Base-by-base conservation (phyloP, 2,797 vertebrate genomes). In the Poeciliopsis paucimaculata region DNA sequence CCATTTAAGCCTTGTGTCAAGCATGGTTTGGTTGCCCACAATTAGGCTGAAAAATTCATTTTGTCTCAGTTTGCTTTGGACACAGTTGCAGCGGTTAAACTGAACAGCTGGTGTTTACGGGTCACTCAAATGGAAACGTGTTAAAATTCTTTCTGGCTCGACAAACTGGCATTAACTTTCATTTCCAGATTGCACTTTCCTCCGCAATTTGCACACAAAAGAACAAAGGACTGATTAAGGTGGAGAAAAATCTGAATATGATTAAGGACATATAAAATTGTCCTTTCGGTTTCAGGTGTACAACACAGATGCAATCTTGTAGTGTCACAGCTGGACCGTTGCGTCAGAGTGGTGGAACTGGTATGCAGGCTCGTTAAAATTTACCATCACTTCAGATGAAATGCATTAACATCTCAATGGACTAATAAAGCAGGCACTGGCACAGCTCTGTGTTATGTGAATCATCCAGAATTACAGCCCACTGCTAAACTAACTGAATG, bases 21-120 rank as follows among this genome's bases (percentile, higher is more conserved):
- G 79, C 77, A 71, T 78, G 83, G 84, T 76, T 70, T 66, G 62
- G 73, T 66, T 83, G 83, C 77, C 84, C 77, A 76, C 84, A 82
- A 75, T 76, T 88, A 87, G 79, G 82, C 88, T 73, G 85, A 88
- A 89, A 77, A 88, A 91, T 92, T 84, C 81, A 88, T 90, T 92
- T 89, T 80, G 84, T 86, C 80, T 89, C 85, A 71, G 84, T 46
- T 78, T 80, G 89, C 86, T 88, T 90, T 85, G 88, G 82, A 89
- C 76, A 78, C 81, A 86, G 68, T 74, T 80, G 85, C 84, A 91
- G 87, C 13, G 62, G 85, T 89, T 92, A 79, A 57, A 82, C 62
- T 68, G 83, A 90, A 83, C 93, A 94, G 92, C 91, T 94, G 91
- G 84, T 88, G 91, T 90, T 92, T 90, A 88, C 85, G 74, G 89